Evolutionary conservation across 2,797 vertebrate species (phyloP).

Genomic region (Muscicapa comitata): DNA sequence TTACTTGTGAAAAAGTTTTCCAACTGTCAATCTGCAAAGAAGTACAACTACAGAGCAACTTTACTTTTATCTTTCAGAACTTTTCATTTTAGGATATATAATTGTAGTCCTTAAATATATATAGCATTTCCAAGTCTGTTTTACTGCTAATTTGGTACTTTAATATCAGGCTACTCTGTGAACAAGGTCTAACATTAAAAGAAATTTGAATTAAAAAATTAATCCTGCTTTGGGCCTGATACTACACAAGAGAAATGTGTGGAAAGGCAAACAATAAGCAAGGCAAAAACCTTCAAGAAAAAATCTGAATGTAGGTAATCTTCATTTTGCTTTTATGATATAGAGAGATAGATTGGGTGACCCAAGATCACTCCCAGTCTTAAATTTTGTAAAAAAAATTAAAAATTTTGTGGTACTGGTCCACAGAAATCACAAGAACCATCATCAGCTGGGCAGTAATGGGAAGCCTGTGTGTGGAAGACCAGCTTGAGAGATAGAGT

Average conservation of each 20-base stretch:
- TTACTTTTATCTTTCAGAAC: background rate
- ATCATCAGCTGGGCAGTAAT: background rate
- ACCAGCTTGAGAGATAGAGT: background rate
- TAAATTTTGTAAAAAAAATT: background rate
- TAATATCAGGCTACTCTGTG: background rate
- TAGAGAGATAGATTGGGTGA: background rate
- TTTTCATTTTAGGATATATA: background rate
- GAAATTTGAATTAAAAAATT: constrained; percentile 24
- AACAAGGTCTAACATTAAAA: constrained; percentile 25
- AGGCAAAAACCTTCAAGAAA: background rate
- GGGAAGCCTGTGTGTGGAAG: background rate
- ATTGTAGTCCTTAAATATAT: background rate
- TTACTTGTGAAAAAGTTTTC: background rate
- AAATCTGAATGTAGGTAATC: background rate
- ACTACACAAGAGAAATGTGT: background rate
- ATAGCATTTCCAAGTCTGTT: background rate
- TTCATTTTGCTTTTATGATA: background rate
- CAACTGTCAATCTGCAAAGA: background rate
- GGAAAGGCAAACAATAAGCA: constrained; percentile 3
- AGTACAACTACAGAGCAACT: background rate
- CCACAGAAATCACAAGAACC: background rate
- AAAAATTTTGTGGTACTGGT: background rate
- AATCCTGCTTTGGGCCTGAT: constrained; percentile 6
- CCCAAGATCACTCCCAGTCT: background rate
- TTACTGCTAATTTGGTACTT: background rate